phyloP scores from a whole-genome alignment of 2,888 invertebrate genomes.

The Lasioglossum morio region DNA sequence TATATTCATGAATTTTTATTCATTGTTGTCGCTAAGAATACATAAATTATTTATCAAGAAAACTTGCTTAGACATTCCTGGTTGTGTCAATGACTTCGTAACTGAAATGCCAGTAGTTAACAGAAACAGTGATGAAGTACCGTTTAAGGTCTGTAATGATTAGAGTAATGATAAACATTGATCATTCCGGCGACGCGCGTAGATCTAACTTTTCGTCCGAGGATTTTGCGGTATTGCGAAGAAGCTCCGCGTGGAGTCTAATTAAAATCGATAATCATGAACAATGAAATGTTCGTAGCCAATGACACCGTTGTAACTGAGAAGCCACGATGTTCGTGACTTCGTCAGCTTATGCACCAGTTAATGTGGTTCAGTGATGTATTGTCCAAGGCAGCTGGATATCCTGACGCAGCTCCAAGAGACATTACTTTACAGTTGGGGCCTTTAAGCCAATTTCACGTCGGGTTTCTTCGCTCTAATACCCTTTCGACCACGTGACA shows the following conservation, averaged over 20 bases:
- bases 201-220: not conserved
- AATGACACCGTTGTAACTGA: conserved; percentile 43
- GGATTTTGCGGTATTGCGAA: not conserved
- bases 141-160: not conserved
- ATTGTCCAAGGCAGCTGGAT: conserved; percentile 58
- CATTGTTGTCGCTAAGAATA: not conserved
- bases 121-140: not conserved
- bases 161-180: not conserved
- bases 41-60: not conserved
- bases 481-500: conserved; percentile 70
- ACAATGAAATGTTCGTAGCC: conserved; percentile 44
- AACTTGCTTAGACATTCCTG: too few relatives aligned
- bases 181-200: not conserved
- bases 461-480: conserved; percentile 78
- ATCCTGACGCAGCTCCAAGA: conserved; percentile 52
- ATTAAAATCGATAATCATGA: conserved; percentile 37
- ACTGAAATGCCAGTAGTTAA: not conserved
- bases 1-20: not conserved
- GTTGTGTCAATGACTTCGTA: not conserved
- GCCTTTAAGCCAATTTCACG: conserved; percentile 77
- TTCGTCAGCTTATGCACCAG: conserved; percentile 49
- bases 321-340: conserved; percentile 62
- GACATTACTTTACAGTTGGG: conserved; percentile 64
- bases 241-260: not conserved
- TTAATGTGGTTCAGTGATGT: conserved; percentile 44